These are phyloP conservation scores for Trichosurus vulpecula DNA, from an alignment of 2,797 vertebrate genomes.

Conservation along the genomic window DNA sequence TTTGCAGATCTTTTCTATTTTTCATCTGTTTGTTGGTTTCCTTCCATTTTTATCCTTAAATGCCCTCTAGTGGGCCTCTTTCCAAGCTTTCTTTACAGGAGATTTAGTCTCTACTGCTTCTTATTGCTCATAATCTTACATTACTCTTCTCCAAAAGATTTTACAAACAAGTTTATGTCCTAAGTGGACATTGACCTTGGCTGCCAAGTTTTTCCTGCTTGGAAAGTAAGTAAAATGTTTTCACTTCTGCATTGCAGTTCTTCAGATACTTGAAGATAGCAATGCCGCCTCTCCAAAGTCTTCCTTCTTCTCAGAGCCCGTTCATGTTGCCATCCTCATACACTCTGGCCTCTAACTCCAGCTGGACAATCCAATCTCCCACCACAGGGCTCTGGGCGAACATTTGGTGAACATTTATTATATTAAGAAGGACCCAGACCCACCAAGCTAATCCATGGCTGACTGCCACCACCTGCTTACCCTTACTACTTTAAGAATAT, in stretches of 20 bases:
- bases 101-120: background rate
- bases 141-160: background rate
- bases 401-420: too few species aligned
- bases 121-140: background rate
- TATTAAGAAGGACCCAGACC: too few species aligned
- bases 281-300: too few species aligned
- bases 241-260: background rate
- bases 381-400: too few species aligned
- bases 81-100: background rate
- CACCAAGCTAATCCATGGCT: too few species aligned
- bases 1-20: background rate
- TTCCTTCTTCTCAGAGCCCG: too few species aligned
- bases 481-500: too few species aligned
- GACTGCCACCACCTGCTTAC: too few species aligned
- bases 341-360: too few species aligned
- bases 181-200: background rate
- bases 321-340: too few species aligned
- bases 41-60: background rate
- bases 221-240: background rate
- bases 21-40: background rate
- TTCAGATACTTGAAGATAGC: background rate
- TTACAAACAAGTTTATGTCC: background rate
- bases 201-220: background rate
- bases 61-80: background rate
- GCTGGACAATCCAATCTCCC: too few species aligned